Base-by-base conservation (phyloP, 2,888 invertebrate species). In the Eristalis pertinax region DNA sequence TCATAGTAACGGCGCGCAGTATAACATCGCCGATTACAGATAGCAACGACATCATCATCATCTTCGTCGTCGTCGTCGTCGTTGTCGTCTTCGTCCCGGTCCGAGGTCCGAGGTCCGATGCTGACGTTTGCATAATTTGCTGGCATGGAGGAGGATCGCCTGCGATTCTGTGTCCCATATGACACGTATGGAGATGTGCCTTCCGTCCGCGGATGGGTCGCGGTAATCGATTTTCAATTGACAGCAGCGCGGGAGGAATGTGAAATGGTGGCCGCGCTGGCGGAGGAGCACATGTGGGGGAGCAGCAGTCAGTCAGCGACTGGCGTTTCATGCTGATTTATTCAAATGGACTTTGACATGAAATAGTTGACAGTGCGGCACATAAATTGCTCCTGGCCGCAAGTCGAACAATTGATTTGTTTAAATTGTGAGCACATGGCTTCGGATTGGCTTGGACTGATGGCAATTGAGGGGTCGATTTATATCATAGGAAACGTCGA, bases 101-200 rank as follows among this genome's bases (percentile, higher is more conserved):
- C 77, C 81, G 73, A 50, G 43, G 60, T 70, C 43, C 19, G n/a
- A 75, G 63, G 58, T 75, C 76, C 50, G 72, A 56, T 69, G 62
- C 41, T 67, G 69, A 73, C 67, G 73, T 87, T 80, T 87, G 87
- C 87, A 84, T 87, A 87, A 80, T 84, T 87, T 79, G 24, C 60
- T 69, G 41, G 41, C 56, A 60, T 65, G 11, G 19, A 38, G 41
- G 24, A 62, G 38, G 63, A 74, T 73, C 11, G 32, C 41, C 22
- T 11, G 63, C 32, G 43, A 43, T 60, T 76, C 60, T 50, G 69
- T 32, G 26, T 63, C 43, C 74, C 85, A 82, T 78, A 83, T 70
- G 63, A 78, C 79, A 84, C 84, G 50, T 15, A 56, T 10, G 7
- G 50, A 38, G 19, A n/a, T 32, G 13, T 32, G 50, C 43, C 29